These are phyloP conservation scores for Spialia ferax DNA, from an alignment of 2,888 invertebrate genomes.

Conservation along the genomic window DNA sequence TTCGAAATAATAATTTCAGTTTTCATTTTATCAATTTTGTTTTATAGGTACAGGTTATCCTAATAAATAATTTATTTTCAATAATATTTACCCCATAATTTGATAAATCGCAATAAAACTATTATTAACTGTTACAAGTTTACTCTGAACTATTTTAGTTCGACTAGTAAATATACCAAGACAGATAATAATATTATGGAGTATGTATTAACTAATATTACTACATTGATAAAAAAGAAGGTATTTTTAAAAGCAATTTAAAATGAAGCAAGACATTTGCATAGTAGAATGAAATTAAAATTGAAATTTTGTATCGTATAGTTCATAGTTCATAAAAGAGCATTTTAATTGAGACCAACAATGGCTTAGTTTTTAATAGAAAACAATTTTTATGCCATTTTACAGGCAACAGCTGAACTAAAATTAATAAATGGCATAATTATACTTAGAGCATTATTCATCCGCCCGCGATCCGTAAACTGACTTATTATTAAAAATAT, in stretches of 20 bases:
- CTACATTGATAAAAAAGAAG: background rate
- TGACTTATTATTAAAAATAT: conserved; percentile 36
- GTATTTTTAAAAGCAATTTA: background rate
- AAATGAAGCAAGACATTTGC: background rate
- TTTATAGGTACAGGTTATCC: too few species aligned
- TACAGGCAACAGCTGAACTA: conserved; percentile 18
- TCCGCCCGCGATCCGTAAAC: conserved; percentile 34
- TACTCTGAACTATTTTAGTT: too few species aligned
- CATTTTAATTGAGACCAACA: background rate
- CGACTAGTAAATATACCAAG: too few species aligned
- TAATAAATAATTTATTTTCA: too few species aligned
- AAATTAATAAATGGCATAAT: conserved; percentile 32
- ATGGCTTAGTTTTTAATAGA: background rate
- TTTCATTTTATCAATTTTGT: too few species aligned
- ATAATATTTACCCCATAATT: too few species aligned
- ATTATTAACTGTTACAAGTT: too few species aligned
- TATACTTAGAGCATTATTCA: conserved; percentile 26
- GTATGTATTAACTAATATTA: background rate
- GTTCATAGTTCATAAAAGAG: background rate
- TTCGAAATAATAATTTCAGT: too few species aligned
- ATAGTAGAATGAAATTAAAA: background rate
- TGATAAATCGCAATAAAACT: too few species aligned
- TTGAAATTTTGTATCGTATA: background rate
- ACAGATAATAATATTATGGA: too few species aligned
- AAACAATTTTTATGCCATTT: conserved; percentile 7